Conservation (phyloP, 2,888 invertebrate species). For the Cetonia aurata region DNA sequence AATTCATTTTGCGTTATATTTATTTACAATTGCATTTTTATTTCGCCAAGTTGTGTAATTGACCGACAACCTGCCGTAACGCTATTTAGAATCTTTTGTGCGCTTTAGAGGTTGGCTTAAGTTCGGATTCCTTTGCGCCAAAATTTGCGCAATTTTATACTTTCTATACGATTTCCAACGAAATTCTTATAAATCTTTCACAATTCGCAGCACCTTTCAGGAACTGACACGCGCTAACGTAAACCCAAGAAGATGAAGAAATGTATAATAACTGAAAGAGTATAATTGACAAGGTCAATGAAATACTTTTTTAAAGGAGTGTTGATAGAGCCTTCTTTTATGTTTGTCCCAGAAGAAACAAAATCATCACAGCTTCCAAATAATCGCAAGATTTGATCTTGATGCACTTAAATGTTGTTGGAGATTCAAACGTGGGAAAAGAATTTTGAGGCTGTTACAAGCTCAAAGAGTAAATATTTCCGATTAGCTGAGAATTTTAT, state of each 20-base stretch:
- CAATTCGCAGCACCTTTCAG: constrained; percentile 14
- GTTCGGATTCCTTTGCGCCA: constrained; percentile 39
- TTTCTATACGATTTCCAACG: constrained; percentile 35
- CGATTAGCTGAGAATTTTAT: too few species aligned
- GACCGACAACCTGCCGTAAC: constrained; percentile 5
- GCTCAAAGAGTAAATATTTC: too few species aligned
- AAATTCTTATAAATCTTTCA: constrained; percentile 30
- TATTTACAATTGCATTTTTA: neutral
- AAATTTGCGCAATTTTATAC: constrained; percentile 33
- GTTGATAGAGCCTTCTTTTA: too few species aligned
- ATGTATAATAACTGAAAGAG: neutral
- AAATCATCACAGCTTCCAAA: too few species aligned
- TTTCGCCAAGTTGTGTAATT: constrained; percentile 11
- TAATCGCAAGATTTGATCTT: too few species aligned
- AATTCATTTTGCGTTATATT: constrained; percentile 5
- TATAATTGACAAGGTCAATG: too few species aligned
- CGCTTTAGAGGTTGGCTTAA: constrained; percentile 11
- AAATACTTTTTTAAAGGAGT: too few species aligned
- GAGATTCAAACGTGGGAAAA: too few species aligned
- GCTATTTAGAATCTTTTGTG: neutral
- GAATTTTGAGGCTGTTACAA: too few species aligned
- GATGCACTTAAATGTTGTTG: too few species aligned
- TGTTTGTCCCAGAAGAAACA: too few species aligned
- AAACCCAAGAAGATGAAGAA: constrained; percentile 10
- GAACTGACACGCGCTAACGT: neutral